Evolutionary conservation across 2,797 vertebrate species (phyloP), one percentile per base, ranked within the genome.

Genomic region (Tapera naevia): DNA sequence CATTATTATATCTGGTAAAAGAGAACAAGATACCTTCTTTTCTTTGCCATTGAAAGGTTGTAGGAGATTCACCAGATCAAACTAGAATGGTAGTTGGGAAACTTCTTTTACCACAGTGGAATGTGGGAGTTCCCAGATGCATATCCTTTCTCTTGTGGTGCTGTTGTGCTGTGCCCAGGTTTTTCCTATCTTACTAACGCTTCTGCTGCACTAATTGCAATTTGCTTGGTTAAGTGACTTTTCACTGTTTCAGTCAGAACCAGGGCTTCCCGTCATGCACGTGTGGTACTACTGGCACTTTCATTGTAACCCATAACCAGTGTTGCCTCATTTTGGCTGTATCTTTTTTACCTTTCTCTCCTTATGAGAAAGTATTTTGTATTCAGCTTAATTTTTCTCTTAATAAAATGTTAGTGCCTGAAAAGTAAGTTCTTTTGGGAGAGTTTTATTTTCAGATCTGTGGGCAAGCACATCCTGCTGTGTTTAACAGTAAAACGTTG

Each of bases 331-430:
- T 94, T 94, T 95, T 97, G 95, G 96, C 94, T 97, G 96, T 97
- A 95, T 88, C 79, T 96, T 96, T 96, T 95, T 96, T 92, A 95
- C 65, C 93, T 97, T 95, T 96, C 92, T 96, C 94, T 96, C 93
- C 95, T 93, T 95, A 93, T 93, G 96, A 96, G 96, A 80, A 96
- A 95, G 96, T 60, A 69, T 95, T 97, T 97, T 97, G 97, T 97
- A 97, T 91, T 88, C 84, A 71, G 86, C 92, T 82, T 96, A 89
- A 94, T 72, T 93, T 96, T 96, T 93, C 92, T 97, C 58, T 92
- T 97, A 97, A 97, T 97, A 97, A 97, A 97, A 96, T 95, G 71
- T 83, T 95, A 97, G 96, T 96, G 94, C 94, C 96, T 96, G 96
- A 96, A 97, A 97, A 97, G 97, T 94, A 73, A 96, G 95, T 95